Base-by-base conservation (phyloP, 2,113 vertebrate genomes). In the Perca fluviatilis region DNA sequence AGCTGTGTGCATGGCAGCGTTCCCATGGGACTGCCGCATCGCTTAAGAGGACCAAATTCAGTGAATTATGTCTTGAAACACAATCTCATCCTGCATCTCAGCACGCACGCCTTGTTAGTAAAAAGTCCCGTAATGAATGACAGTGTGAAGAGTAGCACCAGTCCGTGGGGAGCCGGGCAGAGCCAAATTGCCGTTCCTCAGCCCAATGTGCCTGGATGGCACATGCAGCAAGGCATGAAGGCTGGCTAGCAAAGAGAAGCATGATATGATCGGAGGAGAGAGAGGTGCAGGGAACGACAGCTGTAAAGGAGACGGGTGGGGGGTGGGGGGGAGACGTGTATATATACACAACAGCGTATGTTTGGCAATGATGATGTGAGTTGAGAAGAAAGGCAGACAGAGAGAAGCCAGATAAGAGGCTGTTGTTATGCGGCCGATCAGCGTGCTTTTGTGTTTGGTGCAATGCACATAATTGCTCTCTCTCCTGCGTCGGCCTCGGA, bases 131-230 rank as follows among this genome's bases (percentile, higher is more conserved):
- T 77, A 82, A 88, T 81, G 86, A 88, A 90, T 90, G 91, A 91
- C 88, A 87, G 86, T 70, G 86, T 86, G 89, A 89, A 81, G 84
- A 86, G 87, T 72, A 77, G 77, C 49, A 16, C 60, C 6, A 83
- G 88, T 90, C 90, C 82, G 12, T 80, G 7, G 92, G 93, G 91
- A 92, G 84, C 84, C 73, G 82, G 83, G 85, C 64, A 57, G 80
- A 89, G 86, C 79, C 81, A 94, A 91, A 94, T 86, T 91, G 88
- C 76, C 90, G 85, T 86, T 86, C 86, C 82, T 91, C 84, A 83
- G 82, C 80, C 81, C 86, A 86, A 79, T 88, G 90, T 91, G 87
- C 80, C 82, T 77, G 87, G 75, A 88, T 87, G 87, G 90, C 76
- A 88, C 83, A 75, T 84, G 87, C 90, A 88, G 88, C 88, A 74